Evolutionary conservation across 2,888 invertebrate species (phyloP).

Genomic region (Terebella lapidaria): DNA sequence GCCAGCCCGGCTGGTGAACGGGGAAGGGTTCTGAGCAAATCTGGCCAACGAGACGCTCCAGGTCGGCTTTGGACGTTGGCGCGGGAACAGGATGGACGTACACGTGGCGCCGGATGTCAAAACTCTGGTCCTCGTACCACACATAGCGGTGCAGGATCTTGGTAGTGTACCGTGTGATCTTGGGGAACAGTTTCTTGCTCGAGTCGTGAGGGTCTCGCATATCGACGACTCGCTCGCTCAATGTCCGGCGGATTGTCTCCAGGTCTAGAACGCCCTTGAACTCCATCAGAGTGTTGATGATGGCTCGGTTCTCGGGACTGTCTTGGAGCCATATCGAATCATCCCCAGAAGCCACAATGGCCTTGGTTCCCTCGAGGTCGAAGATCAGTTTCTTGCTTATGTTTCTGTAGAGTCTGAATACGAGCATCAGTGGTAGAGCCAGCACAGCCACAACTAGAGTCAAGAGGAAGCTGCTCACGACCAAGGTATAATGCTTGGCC

Average conservation of each 20-base stretch:
- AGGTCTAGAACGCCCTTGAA: constrained; percentile 16
- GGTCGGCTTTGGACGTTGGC: constrained; percentile 3
- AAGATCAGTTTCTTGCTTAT: constrained; percentile 1
- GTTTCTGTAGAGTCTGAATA: constrained; percentile 14
- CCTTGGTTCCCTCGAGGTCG: not conserved
- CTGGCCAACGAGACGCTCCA: constrained; percentile 16
- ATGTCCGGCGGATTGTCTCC: not conserved
- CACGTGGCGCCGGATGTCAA: constrained; percentile 20
- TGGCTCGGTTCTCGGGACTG: constrained; percentile 13
- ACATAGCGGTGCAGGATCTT: constrained; percentile 20
- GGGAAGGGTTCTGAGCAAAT: constrained; percentile 13
- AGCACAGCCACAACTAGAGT: not conserved
- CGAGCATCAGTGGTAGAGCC: constrained; percentile 6
- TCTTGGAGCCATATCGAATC: constrained; percentile 27
- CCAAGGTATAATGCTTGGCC: too few relatives aligned
- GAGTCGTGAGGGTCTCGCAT: constrained; percentile 10
- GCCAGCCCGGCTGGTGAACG: constrained; percentile 15
- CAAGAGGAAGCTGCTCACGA: not conserved
- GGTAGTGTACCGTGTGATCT: constrained; percentile 14
- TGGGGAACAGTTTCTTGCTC: constrained; percentile 9
- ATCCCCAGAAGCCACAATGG: constrained; percentile 8
- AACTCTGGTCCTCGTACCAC: constrained; percentile 20
- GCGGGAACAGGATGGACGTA: constrained; percentile 4
- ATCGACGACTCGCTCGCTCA: constrained; percentile 13
- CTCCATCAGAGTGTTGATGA: constrained; percentile 20